Percentiles rank a stretch among this genome's conserved stretches.
These are phyloP conservation scores for Alethe diademata DNA, from an alignment of 2,113 vertebrate species.

Conservation along the genomic window DNA sequence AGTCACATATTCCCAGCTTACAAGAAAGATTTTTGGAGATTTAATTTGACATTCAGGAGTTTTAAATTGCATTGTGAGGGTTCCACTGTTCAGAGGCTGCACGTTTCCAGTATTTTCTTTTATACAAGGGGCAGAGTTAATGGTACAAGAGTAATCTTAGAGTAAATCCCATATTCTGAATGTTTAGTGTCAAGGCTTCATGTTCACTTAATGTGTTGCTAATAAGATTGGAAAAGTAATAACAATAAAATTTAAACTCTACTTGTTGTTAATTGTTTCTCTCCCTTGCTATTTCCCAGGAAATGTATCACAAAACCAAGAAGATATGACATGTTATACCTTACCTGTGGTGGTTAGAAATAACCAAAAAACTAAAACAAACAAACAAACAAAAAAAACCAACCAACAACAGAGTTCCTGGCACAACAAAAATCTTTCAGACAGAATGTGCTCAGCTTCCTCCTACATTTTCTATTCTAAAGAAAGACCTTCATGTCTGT, in stretches of 20 bases:
- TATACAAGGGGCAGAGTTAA: not conserved
- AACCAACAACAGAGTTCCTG: not conserved
- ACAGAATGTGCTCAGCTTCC: not conserved
- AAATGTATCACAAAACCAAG: not conserved
- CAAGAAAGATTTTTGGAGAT: not conserved
- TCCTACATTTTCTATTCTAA: not conserved
- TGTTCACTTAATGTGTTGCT: not conserved
- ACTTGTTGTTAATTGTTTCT: not conserved
- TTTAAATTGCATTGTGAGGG: not conserved
- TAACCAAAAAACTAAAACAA: not conserved
- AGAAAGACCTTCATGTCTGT: slow-evolving; percentile 27
- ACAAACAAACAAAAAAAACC: no score
- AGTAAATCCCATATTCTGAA: not conserved
- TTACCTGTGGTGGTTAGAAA: not conserved
- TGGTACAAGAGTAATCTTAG: not conserved
- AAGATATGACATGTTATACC: not conserved
- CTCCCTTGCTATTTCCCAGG: not conserved
- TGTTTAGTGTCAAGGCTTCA: not conserved
- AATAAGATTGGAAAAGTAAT: not conserved
- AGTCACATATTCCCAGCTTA: not conserved
- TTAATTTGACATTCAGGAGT: not conserved
- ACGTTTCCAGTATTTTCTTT: not conserved
- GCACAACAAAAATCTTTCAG: not conserved
- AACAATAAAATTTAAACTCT: not conserved
- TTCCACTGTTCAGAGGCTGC: not conserved